Evolutionary conservation across 2,113 vertebrate species (phyloP).

Genomic region (Arenaria interpres): DNA sequence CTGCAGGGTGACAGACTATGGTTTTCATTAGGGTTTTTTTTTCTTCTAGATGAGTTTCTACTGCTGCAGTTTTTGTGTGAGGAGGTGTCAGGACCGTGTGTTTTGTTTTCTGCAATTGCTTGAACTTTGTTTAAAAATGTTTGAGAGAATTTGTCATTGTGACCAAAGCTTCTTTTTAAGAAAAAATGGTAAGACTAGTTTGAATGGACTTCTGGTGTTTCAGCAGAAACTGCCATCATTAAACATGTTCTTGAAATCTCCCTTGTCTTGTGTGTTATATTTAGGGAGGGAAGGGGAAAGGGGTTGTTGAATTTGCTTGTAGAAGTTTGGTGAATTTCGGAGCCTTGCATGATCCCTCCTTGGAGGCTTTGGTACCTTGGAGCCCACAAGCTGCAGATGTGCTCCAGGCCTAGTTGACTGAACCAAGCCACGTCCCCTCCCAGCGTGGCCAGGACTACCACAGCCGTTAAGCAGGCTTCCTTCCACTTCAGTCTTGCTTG

Average conservation of each 20-base stretch:
- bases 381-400: background rate
- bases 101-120: constrained; percentile 30
- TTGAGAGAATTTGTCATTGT: constrained; percentile 20
- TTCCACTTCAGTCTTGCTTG: background rate
- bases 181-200: background rate
- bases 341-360: background rate
- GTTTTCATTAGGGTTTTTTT: background rate
- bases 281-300: background rate
- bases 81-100: background rate
- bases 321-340: background rate
- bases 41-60: background rate
- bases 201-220: constrained; percentile 6
- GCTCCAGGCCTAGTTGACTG: accelerated
- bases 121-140: background rate
- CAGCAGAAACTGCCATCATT: constrained; percentile 46
- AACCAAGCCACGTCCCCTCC: background rate
- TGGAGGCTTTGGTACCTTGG: background rate
- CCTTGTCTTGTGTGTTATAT: background rate
- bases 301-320: background rate
- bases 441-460: background rate
- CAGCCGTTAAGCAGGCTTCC: background rate
- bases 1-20: background rate
- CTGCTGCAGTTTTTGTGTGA: background rate
- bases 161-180: constrained; percentile 36
- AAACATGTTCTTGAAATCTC: constrained; percentile 48